These are phyloP conservation scores for Micromussa lordhowensis DNA, from an alignment of 92 coral and sea anemone genomes.

Conservation along the genomic window DNA sequence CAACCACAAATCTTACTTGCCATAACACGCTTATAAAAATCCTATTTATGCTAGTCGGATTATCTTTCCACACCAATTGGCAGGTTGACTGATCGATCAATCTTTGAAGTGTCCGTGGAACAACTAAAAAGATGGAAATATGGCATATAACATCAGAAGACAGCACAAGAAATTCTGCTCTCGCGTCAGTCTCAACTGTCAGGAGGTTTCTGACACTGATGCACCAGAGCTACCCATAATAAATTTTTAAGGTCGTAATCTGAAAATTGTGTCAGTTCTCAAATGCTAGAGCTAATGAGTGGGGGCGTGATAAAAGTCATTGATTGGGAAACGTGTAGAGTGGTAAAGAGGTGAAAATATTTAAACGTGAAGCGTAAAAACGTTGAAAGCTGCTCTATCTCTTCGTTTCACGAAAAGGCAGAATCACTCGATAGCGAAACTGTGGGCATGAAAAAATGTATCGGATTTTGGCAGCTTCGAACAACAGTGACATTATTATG, in stretches of 20 bases:
- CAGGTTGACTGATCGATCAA: neutral
- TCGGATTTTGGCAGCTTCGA: neutral
- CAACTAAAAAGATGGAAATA: neutral
- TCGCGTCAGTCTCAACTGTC: neutral
- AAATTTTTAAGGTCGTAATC: neutral
- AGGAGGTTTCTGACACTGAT: neutral
- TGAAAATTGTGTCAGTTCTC: neutral
- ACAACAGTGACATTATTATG: neutral
- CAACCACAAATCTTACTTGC: slow-evolving; percentile 9
- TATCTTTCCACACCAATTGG: neutral
- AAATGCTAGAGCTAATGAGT: neutral
- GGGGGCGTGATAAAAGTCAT: slow-evolving; percentile 32
- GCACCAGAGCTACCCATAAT: neutral
- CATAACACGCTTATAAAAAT: slow-evolving; percentile 23
- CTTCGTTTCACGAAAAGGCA: neutral
- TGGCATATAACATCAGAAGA: neutral
- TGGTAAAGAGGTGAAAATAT: slow-evolving; percentile 7
- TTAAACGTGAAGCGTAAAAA: neutral
- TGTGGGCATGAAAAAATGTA: neutral
- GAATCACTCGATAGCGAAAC: neutral
- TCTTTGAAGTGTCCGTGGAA: neutral
- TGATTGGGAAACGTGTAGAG: slow-evolving; percentile 19
- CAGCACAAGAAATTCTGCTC: neutral
- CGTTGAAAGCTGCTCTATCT: neutral
- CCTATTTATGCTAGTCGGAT: neutral